phyloP scores from a whole-genome alignment of 2,797 vertebrate genomes.

The Crypturellus tataupa region DNA sequence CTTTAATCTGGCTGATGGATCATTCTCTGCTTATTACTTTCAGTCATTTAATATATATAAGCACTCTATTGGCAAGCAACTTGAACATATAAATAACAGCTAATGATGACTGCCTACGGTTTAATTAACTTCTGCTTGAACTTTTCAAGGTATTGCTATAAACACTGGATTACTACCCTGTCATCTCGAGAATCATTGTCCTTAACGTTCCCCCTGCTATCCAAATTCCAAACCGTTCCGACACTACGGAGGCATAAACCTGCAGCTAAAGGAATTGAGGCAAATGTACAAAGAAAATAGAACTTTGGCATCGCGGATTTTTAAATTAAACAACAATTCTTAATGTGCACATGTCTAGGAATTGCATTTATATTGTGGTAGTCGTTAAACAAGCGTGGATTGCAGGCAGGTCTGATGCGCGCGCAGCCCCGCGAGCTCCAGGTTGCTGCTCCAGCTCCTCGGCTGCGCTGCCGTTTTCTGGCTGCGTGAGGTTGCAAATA shows the following conservation, averaged over 20 bases:
- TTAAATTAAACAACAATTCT: constrained; percentile 28
- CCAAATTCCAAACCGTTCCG: not conserved
- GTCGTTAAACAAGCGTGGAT: constrained; percentile 15
- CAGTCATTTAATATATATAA: constrained; percentile 72
- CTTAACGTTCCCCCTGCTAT: constrained; percentile 12
- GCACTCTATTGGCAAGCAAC: constrained; percentile 75
- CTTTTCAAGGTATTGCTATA: constrained; percentile 58
- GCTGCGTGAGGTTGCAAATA: constrained; percentile 78
- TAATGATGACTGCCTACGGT: constrained; percentile 72
- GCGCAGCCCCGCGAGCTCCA: constrained; percentile 35
- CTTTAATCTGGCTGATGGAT: constrained; percentile 56
- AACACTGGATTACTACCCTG: constrained; percentile 63
- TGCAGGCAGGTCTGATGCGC: constrained; percentile 55
- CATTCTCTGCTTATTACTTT: constrained; percentile 70
- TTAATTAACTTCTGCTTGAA: constrained; percentile 80
- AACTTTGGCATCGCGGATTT: not conserved
- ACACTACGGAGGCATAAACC: not conserved
- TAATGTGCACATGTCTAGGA: not conserved
- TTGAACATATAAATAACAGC: constrained; percentile 74
- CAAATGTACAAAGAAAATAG: not conserved
- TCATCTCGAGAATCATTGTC: constrained; percentile 41
- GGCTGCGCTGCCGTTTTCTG: constrained; percentile 78
- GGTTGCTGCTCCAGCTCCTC: constrained; percentile 47
- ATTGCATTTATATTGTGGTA: not conserved
- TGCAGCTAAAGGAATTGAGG: not conserved